Percentiles rank a stretch among this genome's conserved stretches.
Evolutionary conservation across 2,113 vertebrate genomes (phyloP).

Genomic region (Pachycephala philippinensis): DNA sequence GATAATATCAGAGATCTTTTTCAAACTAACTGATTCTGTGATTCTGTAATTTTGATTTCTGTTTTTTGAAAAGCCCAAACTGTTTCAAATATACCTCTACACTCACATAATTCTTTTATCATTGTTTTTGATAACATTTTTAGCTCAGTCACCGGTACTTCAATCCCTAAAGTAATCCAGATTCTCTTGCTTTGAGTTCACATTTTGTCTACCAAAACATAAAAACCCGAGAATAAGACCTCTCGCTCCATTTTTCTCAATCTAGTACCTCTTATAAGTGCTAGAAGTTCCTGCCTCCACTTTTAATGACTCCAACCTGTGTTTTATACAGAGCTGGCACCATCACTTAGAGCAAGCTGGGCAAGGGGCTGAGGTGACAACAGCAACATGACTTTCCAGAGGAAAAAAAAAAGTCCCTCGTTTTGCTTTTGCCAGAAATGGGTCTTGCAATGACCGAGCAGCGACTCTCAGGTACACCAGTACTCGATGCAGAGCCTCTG

Average conservation of each 20-base stretch:
- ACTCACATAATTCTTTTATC: not conserved
- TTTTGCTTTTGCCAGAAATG: not conserved
- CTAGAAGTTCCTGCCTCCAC: not conserved
- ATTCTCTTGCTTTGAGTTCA: not conserved
- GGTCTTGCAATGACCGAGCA: not conserved
- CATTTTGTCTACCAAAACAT: not conserved
- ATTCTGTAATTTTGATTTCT: not conserved
- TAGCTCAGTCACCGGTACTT: not conserved
- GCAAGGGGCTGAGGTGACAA: not conserved
- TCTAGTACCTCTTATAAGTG: not conserved
- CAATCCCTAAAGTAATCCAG: not conserved
- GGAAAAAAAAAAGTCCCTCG: rapidly evolving
- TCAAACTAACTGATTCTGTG: not conserved
- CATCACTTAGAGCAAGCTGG: not conserved
- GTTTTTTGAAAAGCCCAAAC: not conserved
- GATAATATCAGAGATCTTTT: not conserved
- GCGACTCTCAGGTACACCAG: not conserved
- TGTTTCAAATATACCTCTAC: not conserved
- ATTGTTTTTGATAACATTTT: not conserved
- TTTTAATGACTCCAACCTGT: not conserved
- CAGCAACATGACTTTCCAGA: rapidly evolving
- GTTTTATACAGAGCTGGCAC: not conserved
- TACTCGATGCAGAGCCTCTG: not conserved
- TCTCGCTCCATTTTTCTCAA: not conserved
- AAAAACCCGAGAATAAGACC: not conserved